Base-by-base conservation (phyloP, 2,888 invertebrate genomes). In the Lypha dubia region DNA sequence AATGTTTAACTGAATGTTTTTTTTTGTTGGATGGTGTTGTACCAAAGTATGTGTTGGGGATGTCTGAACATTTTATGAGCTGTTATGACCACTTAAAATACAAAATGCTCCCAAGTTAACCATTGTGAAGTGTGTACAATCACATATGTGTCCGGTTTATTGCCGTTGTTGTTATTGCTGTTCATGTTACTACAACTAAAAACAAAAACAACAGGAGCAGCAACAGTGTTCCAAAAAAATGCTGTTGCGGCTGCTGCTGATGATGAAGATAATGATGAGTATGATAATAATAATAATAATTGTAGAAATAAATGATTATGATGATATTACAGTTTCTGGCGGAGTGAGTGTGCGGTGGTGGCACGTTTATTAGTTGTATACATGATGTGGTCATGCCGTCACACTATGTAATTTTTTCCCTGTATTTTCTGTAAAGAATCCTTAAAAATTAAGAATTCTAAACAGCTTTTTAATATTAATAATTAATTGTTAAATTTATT, bases 71-170 rank as follows among this genome's bases (percentile, higher is more conserved):
- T 89, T 90, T 90, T 90, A 90, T 89, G 89, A 90, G 89, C 89
- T 90, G 90, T 88, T 86, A 87, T 87, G 86, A 71, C 86, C 88
- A 88, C 86, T 87, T 87, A 85, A 90, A 89, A 87, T 87, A 88
- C 88, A 89, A 90, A 90, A 90, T 90, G 88, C 89, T 90, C 90
- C 90, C 90, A 88, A 90, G 90, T 89, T 89, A 90, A 88, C 88
- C 88, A 89, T 90, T 88, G 88, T 87, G 82, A 88, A 88, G 88
- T 87, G 90, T 89, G 88, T 88, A 88, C 89, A 89, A 89, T 90
- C 89, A 89, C 89, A 90, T 83, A 84, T 83, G 85, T 88, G 87
- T 84, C 84, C 84, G 81, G 86, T 82, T 85, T 83, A 79, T 67
- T 49, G 68, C 32, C 75, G 65, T 73, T 81, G 80, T 63, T 65